Percentiles rank a stretch among this genome's conserved stretches.
Conservation (phyloP, 2,797 vertebrate species). For the Scleropages formosus region DNA sequence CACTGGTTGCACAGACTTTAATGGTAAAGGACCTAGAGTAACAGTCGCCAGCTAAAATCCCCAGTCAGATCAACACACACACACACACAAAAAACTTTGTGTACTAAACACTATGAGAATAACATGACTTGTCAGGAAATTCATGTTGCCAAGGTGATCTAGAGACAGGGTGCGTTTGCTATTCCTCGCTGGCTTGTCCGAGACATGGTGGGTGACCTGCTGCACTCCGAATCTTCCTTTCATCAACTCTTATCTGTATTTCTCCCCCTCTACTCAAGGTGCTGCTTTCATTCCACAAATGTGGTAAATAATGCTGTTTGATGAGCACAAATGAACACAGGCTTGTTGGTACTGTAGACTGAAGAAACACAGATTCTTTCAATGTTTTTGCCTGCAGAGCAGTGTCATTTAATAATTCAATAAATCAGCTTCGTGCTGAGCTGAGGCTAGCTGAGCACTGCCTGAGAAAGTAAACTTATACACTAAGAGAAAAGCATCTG, state of each 20-base stretch:
- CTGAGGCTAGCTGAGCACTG: not conserved
- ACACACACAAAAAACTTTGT: too few species aligned
- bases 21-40: too few species aligned
- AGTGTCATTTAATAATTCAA: slow-evolving; percentile 53
- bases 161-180: too few species aligned
- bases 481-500: too few species aligned
- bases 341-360: slow-evolving; percentile 27
- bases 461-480: not conserved
- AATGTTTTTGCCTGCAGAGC: slow-evolving; percentile 41
- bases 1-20: too few species aligned
- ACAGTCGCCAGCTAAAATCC: too few species aligned
- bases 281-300: slow-evolving; percentile 17
- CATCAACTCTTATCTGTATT: not conserved
- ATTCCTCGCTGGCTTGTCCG: too few species aligned
- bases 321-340: slow-evolving; percentile 29
- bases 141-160: too few species aligned
- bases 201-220: not conserved
- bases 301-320: slow-evolving; percentile 40
- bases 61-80: too few species aligned
- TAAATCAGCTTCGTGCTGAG: slow-evolving; percentile 46
- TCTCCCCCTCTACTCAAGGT: not conserved
- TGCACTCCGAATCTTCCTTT: not conserved
- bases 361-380: not conserved
- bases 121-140: too few species aligned
- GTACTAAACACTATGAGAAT: too few species aligned